These are phyloP conservation scores for Odontesthes bonariensis DNA, from an alignment of 2,113 vertebrate species.

Conservation along the genomic window DNA sequence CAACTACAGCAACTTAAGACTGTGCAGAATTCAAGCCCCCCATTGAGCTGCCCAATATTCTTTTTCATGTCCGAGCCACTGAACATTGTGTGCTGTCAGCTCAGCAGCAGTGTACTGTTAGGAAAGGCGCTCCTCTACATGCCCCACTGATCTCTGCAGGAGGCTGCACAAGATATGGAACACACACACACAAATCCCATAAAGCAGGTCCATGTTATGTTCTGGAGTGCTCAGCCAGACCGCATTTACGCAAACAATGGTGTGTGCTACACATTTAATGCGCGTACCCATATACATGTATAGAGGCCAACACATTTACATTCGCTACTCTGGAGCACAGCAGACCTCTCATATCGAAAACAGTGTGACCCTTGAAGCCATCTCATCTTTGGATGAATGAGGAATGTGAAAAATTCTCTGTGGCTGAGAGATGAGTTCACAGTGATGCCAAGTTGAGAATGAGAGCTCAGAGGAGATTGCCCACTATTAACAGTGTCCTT, in stretches of 20 bases:
- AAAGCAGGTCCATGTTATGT: conserved; percentile 33
- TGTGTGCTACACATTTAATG: conserved; percentile 2
- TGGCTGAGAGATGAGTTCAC: conserved; percentile 67
- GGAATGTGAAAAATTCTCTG: conserved; percentile 63
- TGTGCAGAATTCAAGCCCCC: conserved; percentile 20
- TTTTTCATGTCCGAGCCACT: conserved; percentile 61
- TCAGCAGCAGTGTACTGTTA: conserved; percentile 55
- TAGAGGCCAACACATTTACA: neutral
- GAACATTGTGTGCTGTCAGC: conserved; percentile 67
- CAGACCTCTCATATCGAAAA: conserved; percentile 36
- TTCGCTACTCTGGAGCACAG: conserved; percentile 22
- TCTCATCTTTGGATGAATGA: conserved; percentile 65
- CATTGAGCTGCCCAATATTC: conserved; percentile 49
- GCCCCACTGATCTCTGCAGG: conserved; percentile 66
- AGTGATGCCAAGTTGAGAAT: conserved; percentile 55
- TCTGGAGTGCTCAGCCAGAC: conserved; percentile 25
- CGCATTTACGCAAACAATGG: conserved; percentile 16
- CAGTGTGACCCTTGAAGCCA: conserved; percentile 69
- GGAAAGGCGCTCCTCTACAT: conserved; percentile 56
- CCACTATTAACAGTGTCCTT: conserved; percentile 42
- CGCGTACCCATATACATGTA: conserved; percentile 7
- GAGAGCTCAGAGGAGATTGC: conserved; percentile 57
- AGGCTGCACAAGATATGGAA: conserved; percentile 56
- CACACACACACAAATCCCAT: conserved; percentile 32
- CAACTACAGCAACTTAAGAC: conserved; percentile 12